Evolutionary conservation across 2,797 vertebrate species (phyloP).

Genomic region (Dromococcyx pavoninus): DNA sequence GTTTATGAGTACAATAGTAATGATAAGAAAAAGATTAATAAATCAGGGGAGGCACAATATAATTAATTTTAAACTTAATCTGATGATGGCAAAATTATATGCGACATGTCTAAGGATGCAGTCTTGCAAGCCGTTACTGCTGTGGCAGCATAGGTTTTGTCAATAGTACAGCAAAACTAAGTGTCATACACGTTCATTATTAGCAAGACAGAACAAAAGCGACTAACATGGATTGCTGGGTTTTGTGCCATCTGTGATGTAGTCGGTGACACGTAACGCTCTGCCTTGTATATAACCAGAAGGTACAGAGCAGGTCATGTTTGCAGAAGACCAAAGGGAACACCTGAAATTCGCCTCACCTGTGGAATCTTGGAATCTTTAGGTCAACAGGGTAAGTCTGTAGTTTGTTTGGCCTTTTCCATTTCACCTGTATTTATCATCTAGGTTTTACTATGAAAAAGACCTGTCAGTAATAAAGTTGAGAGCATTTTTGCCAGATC

Average conservation of each 20-base stretch:
- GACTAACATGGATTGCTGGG: fast-evolving
- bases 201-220: not conserved
- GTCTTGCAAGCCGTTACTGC: not conserved
- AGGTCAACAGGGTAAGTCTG: not conserved
- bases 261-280: not conserved
- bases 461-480: not conserved
- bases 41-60: not conserved
- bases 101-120: not conserved
- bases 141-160: not conserved
- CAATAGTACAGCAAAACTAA: not conserved
- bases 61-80: constrained; percentile 14
- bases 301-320: not conserved
- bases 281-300: not conserved
- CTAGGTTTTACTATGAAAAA: not conserved
- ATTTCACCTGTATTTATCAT: not conserved
- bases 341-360: not conserved
- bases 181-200: not conserved
- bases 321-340: not conserved
- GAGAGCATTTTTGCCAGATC: not conserved
- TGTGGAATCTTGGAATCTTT: not conserved
- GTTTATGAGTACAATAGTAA: not conserved
- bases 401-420: not conserved
- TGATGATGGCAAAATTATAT: not conserved
- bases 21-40: not conserved
- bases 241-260: not conserved